These are phyloP conservation scores for Echinarachnius parma DNA, from an alignment of 53 echinoderm and acorn worm genomes.

Conservation along the genomic window DNA sequence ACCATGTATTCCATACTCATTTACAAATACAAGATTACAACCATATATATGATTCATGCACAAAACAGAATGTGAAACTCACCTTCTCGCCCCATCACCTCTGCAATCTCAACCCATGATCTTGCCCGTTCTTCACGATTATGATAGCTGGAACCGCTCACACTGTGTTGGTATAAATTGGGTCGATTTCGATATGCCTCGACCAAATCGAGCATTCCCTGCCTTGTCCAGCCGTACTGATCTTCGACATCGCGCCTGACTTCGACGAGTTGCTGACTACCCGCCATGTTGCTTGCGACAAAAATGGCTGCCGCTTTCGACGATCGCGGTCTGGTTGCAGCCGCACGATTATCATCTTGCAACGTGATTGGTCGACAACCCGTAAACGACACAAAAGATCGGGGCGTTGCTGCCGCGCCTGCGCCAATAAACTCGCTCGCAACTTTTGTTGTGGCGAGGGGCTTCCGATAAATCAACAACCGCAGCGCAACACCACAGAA, in stretches of 20 bases:
- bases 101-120: slow-evolving; percentile 42
- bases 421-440: slow-evolving; percentile 22
- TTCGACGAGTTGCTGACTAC: slow-evolving; percentile 7
- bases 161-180: too few species aligned
- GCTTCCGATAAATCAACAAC: slow-evolving; percentile 30
- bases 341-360: slow-evolving; percentile 43
- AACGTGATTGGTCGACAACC: slow-evolving; percentile 39
- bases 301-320: slow-evolving; percentile 15
- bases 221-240: slow-evolving; percentile 14
- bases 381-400: slow-evolving; percentile 37
- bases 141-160: slow-evolving; percentile 45
- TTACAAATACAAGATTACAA: too few species aligned
- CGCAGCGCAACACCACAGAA: too few species aligned
- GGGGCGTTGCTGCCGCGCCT: slow-evolving; percentile 53
- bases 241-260: not conserved
- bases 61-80: too few species aligned
- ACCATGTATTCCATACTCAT: too few species aligned
- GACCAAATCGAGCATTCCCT: slow-evolving; percentile 30
- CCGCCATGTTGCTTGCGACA: slow-evolving; percentile 51
- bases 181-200: slow-evolving; percentile 19
- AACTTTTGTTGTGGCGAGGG: slow-evolving; percentile 51
- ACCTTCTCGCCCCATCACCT: slow-evolving; percentile 26
- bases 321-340: slow-evolving; percentile 49
- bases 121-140: slow-evolving; percentile 37
- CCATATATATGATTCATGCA: too few species aligned